phyloP scores from a whole-genome alignment of 1,140 invertebrate genomes.

The Pseudomyrmex dendroicus region DNA sequence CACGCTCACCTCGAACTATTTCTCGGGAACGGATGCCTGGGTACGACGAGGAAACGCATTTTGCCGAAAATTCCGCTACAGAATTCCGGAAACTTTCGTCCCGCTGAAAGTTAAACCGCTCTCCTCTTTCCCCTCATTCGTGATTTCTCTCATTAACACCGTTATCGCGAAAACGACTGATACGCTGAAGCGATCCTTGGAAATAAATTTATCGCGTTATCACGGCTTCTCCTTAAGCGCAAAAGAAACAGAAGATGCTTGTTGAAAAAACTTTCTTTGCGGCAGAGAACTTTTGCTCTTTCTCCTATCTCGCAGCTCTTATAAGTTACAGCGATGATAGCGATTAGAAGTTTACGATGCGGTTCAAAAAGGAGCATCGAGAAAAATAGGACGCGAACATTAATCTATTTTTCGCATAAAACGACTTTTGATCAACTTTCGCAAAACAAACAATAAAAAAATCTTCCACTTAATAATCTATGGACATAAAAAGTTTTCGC shows the following conservation, averaged over 20 bases:
- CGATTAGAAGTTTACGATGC: constrained; percentile 34
- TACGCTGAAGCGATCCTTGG: not conserved
- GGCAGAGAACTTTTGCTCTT: constrained; percentile 22
- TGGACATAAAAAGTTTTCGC: not conserved
- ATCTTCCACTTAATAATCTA: not conserved
- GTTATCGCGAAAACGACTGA: not conserved
- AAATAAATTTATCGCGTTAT: constrained; percentile 29
- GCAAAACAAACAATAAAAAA: not conserved
- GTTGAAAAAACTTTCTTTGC: constrained; percentile 3
- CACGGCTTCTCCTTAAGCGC: not conserved
- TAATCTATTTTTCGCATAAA: not conserved
- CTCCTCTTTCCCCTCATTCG: not conserved
- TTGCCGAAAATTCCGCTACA: not conserved
- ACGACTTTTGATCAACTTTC: too few relatives aligned
- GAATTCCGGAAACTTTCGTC: not conserved
- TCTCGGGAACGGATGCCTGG: constrained; percentile 90
- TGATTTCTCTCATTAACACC: not conserved
- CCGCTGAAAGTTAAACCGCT: not conserved
- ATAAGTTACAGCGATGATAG: constrained; percentile 32
- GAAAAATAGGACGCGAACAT: not conserved
- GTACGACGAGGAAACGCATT: constrained; percentile 79
- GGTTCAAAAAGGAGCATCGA: not conserved
- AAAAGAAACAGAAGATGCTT: constrained; percentile 31
- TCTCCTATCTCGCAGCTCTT: constrained; percentile 8
- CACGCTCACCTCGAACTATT: constrained; percentile 91